Evolutionary conservation across 2,113 vertebrate species (phyloP).

Genomic region (Eubucco bourcierii): DNA sequence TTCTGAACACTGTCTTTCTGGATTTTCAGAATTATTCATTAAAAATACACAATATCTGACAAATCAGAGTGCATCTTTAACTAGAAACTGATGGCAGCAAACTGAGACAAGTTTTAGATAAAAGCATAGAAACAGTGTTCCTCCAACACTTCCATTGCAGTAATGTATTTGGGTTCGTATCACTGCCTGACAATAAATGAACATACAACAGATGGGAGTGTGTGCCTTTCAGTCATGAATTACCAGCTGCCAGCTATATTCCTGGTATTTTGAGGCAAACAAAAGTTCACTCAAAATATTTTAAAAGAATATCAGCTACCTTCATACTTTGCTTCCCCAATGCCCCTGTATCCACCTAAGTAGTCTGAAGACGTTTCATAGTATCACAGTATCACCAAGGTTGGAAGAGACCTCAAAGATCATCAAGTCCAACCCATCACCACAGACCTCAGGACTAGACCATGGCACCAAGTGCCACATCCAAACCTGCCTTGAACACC

Average conservation of each 20-base stretch:
- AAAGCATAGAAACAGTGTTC: not conserved
- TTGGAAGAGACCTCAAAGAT: too few relatives aligned
- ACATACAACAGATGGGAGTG: too few relatives aligned
- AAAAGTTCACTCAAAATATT: not conserved
- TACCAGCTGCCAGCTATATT: not conserved
- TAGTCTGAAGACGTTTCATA: not conserved
- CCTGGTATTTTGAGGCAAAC: not conserved
- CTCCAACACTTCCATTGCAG: not conserved
- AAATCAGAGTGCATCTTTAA: not conserved
- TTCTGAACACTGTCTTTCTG: not conserved
- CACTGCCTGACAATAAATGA: not conserved
- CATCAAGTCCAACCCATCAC: too few relatives aligned
- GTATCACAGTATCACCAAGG: too few relatives aligned
- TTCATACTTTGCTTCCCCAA: not conserved
- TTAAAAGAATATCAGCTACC: not conserved
- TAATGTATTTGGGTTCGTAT: not conserved
- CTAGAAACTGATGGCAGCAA: not conserved
- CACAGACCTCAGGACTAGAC: too few relatives aligned
- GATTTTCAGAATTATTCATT: not conserved
- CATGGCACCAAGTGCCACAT: too few relatives aligned
- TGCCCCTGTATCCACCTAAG: not conserved
- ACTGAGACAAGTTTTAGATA: not conserved
- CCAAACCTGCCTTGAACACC: too few relatives aligned
- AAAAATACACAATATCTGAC: not conserved
- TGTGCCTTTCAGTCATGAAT: not conserved